These are phyloP conservation scores for Sardina pilchardus DNA, from an alignment of 2,113 vertebrate genomes.

Conservation along the genomic window DNA sequence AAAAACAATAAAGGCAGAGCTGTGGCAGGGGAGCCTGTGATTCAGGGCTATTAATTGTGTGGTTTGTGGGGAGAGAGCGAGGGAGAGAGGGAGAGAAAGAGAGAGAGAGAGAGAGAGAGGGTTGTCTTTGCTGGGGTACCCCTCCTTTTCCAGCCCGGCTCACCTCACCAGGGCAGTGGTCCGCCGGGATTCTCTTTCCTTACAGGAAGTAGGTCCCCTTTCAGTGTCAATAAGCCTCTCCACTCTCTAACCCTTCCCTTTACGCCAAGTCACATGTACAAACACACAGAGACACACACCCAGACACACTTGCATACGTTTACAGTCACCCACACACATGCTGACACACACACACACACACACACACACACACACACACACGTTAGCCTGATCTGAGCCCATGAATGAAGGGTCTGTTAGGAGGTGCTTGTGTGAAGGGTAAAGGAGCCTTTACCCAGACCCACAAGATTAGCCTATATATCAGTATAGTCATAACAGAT, in stretches of 20 bases:
- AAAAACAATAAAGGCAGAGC: background rate
- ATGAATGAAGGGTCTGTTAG: constrained; percentile 55
- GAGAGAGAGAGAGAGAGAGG: background rate
- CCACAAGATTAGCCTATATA: background rate
- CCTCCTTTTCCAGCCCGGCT: constrained; percentile 5
- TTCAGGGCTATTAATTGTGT: background rate
- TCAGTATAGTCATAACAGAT: background rate
- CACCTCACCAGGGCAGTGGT: constrained; percentile 28
- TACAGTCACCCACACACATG: constrained; percentile 26
- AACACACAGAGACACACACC: constrained; percentile 14
- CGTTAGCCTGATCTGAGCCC: background rate
- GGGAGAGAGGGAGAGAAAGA: background rate
- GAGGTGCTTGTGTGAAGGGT: constrained; percentile 65
- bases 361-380: constrained; percentile 21
- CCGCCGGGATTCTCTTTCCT: constrained; percentile 53
- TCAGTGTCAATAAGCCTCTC: constrained; percentile 50
- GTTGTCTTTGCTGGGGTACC: background rate
- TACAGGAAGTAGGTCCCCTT: constrained; percentile 48
- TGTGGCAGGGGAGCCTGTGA: background rate
- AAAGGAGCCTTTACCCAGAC: constrained; percentile 31
- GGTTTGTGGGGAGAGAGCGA: background rate
- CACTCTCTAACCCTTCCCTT: constrained; percentile 13
- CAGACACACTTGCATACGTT: constrained; percentile 31
- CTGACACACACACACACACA: background rate
- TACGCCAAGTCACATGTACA: constrained; percentile 29